A percentile compares a stretch with the other conserved stretches of the same genome.
phyloP scores from a whole-genome alignment of 2,888 invertebrate genomes.

The Caenorhabditis japonica region DNA sequence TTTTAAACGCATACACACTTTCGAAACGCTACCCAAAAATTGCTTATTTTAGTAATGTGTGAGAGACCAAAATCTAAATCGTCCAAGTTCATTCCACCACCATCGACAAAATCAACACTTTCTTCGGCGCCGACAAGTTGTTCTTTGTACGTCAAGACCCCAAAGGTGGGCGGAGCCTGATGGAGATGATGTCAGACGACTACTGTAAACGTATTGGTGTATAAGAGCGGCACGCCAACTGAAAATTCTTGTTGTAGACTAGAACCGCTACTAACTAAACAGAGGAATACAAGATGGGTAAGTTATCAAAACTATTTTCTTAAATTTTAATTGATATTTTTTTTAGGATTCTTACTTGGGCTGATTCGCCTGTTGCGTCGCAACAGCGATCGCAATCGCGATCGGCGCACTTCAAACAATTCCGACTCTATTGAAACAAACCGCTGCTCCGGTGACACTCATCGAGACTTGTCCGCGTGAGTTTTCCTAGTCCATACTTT shows the following conservation, averaged over 20 bases:
- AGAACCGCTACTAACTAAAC: slow-evolving; percentile 1
- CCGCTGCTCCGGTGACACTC: slow-evolving; percentile 24
- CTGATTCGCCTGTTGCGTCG: slow-evolving; percentile 28
- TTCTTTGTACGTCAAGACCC: slow-evolving; percentile 41
- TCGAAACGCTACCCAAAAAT: no score
- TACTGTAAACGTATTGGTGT: slow-evolving; percentile 33
- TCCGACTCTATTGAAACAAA: slow-evolving; percentile 10
- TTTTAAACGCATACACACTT: no score
- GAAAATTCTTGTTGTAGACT: slow-evolving; percentile 1
- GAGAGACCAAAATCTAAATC: background rate
- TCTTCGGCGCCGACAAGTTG: slow-evolving; percentile 6
- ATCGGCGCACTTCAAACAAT: no score
- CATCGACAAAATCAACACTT: no score
- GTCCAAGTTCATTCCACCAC: slow-evolving; percentile 30
- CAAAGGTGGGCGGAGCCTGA: slow-evolving; percentile 24
- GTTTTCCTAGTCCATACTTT: background rate
- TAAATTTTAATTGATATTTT: background rate
- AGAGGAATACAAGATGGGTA: slow-evolving; percentile 30
- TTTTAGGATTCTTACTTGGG: slow-evolving; percentile 41
- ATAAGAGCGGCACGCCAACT: slow-evolving; percentile 3
- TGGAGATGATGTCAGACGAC: slow-evolving; percentile 21
- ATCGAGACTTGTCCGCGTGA: slow-evolving; percentile 32
- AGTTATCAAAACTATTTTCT: background rate
- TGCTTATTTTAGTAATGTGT: no score
- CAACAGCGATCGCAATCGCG: no score